Base-by-base conservation (phyloP, 37 sponge, comb jelly and placozoan genomes). In the Amphimedon queenslandica region DNA sequence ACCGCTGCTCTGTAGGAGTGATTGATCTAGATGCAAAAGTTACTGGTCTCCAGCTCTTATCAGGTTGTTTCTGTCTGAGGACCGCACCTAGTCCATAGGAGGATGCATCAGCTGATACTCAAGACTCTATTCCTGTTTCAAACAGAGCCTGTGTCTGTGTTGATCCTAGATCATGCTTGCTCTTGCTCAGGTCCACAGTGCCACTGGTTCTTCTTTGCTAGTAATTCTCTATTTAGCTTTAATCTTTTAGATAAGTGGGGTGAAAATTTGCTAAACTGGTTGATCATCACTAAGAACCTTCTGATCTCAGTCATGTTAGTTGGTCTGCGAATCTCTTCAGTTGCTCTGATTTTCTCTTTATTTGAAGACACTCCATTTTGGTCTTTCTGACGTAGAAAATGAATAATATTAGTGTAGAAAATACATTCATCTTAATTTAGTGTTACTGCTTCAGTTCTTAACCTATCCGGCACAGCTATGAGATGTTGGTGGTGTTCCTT, bases 11-110 rank as follows among this genome's bases (percentile, higher is more conserved):
- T n/a, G n/a, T n/a, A n/a, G n/a, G n/a, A 13, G 68, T 66, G 6
- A 66, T 10, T 10, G 68, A 16, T 13, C 68, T 31, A 33, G 68
- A 66, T 37, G 37, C 37, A 33, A 34, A 66, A 4, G 68, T 3
- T 33, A 66, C 8, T 6, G 68, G 68, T 29, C 8, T 29, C 68
- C 68, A 66, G 42, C 30, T 23, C 55, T 57, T 31, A 61, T 82
- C 21, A 4, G 37, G 72, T 27, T 82, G 63, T 82, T 82, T 42
- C 42, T 75, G 60, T 23, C 39, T 3, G 41, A 82, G 25, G 55
- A 82, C 61, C 34, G 27, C 63, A 40, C 84, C 33, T 69, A 82
- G 0, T 13, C 66, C 67, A n/a, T 31, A 63, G 37, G 64, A 57
- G 11, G 42, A 63, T n/a, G 77, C 67, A 76, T 57, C 43, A 6